Conservation (phyloP, 1,140 invertebrate species). For the Tachypleus tridentatus region DNA sequence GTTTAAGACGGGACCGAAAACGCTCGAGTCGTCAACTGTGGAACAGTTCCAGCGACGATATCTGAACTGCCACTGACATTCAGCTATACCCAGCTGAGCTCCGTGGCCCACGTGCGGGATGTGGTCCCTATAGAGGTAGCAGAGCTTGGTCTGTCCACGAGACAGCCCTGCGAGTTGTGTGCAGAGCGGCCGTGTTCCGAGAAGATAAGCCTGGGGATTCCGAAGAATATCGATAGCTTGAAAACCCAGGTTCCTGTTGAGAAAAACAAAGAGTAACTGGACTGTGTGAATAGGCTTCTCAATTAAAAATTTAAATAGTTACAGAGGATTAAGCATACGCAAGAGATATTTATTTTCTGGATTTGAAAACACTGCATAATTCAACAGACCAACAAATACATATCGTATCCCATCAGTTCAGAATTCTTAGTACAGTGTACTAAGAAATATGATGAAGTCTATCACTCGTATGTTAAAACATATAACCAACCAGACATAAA, state of each 20-base stretch:
- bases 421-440: too few species aligned
- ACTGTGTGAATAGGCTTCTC: too few species aligned
- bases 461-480: too few species aligned
- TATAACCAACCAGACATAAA: too few species aligned
- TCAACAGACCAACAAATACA: too few species aligned
- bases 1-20: slow-evolving; percentile 72
- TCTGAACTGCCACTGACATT: slow-evolving; percentile 76
- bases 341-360: too few species aligned
- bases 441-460: too few species aligned
- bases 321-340: too few species aligned
- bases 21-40: slow-evolving; percentile 49
- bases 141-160: slow-evolving; percentile 57
- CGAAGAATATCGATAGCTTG: slow-evolving; percentile 36
- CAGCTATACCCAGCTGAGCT: slow-evolving; percentile 43
- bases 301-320: too few species aligned
- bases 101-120: slow-evolving; percentile 37
- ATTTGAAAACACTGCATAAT: too few species aligned
- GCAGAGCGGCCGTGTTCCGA: slow-evolving; percentile 43
- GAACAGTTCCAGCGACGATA: slow-evolving; percentile 86
- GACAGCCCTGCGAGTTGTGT: slow-evolving; percentile 51
- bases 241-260: slow-evolving; percentile 38
- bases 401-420: too few species aligned
- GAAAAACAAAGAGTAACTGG: not conserved
- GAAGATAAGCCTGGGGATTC: slow-evolving; percentile 38
- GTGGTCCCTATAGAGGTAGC: slow-evolving; percentile 53